Evolutionary conservation across 2,797 vertebrate species (phyloP).

Genomic region (Coendou prehensilis): DNA sequence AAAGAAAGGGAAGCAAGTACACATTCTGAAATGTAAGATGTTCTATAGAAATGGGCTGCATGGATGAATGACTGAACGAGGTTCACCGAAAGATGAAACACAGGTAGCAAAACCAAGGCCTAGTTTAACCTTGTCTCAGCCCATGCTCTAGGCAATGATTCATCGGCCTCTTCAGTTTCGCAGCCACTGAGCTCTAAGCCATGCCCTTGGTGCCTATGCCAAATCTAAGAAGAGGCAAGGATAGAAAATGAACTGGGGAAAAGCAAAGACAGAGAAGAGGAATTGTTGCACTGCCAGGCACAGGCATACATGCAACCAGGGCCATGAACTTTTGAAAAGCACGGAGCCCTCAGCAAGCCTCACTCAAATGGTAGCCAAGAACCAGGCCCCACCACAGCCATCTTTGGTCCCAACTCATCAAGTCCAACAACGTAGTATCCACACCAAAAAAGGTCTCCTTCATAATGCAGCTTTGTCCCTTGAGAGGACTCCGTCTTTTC

Average conservation of each 20-base stretch:
- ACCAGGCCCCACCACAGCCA: neutral
- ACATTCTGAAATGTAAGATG: neutral
- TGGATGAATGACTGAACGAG: neutral
- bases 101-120: neutral
- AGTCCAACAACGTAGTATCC: neutral
- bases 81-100: neutral
- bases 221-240: neutral
- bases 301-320: neutral
- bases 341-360: neutral
- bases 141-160: neutral
- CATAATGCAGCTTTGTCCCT: neutral
- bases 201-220: too few species aligned
- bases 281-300: neutral
- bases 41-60: neutral
- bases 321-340: neutral
- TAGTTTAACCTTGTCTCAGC: neutral
- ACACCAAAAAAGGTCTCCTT: neutral
- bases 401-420: too few species aligned
- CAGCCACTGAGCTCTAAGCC: neutral
- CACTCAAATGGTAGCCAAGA: neutral
- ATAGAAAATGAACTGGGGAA: neutral
- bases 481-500: neutral
- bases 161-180: neutral
- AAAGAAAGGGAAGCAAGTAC: neutral
- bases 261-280: neutral